A percentile compares a stretch with the other conserved stretches of the same genome.
Evolutionary conservation across 2,113 vertebrate genomes (phyloP).

Genomic region (Indri indri): DNA sequence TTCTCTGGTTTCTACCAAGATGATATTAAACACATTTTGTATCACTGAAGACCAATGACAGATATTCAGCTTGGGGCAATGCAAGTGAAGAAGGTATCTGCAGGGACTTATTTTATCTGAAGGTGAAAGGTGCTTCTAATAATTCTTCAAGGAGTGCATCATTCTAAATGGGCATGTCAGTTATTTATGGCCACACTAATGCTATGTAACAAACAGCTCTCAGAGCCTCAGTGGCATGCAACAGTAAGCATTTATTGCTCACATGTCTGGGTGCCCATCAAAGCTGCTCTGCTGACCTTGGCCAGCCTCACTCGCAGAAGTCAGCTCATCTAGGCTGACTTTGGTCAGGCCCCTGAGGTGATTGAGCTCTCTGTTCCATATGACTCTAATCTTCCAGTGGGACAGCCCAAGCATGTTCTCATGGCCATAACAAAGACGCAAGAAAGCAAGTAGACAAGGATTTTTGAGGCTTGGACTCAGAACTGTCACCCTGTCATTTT

Average conservation of each 20-base stretch:
- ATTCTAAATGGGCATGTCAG: background rate
- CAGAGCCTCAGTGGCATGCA: background rate
- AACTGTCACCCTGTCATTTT: background rate
- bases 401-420: background rate
- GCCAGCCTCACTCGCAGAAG: background rate
- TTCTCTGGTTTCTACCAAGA: background rate
- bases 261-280: fast-evolving
- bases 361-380: background rate
- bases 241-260: background rate
- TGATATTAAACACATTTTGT: background rate
- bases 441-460: background rate
- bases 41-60: background rate
- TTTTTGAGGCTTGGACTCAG: background rate
- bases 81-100: background rate
- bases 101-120: background rate
- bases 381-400: background rate
- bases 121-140: background rate
- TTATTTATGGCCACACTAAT: too few species aligned
- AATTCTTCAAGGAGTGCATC: background rate
- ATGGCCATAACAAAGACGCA: background rate
- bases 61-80: background rate
- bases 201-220: background rate
- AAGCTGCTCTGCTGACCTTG: background rate
- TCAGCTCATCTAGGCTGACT: background rate
- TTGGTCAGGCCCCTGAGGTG: background rate